These are phyloP conservation scores for Pocillopora verrucosa DNA, from an alignment of 64 coral and sea anemone genomes.

Conservation along the genomic window DNA sequence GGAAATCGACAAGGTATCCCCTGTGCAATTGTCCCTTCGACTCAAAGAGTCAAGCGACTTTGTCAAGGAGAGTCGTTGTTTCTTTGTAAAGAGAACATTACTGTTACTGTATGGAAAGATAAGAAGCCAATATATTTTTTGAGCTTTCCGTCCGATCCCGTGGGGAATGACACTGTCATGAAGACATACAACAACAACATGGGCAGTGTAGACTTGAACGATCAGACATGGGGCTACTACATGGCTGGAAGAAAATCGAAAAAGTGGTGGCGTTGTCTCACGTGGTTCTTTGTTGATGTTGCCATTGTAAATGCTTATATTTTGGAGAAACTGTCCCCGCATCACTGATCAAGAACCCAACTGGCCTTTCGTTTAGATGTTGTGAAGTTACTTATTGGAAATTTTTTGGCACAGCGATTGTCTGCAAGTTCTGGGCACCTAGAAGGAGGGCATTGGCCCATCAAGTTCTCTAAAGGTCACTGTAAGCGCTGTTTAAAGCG, in stretches of 20 bases:
- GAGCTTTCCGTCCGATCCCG: constrained; percentile 14
- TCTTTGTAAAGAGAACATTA: constrained; percentile 3
- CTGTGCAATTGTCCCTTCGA: neutral
- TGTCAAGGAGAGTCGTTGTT: constrained; percentile 24
- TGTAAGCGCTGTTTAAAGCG: constrained; percentile 13
- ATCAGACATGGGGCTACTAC: constrained; percentile 15
- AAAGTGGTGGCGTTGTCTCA: constrained; percentile 32
- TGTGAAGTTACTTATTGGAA: neutral
- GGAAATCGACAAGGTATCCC: constrained; percentile 34
- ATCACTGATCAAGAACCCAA: neutral
- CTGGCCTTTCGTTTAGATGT: constrained; percentile 14
- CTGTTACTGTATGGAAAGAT: constrained; percentile 24
- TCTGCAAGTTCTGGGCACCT: neutral
- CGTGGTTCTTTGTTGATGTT: constrained; percentile 23
- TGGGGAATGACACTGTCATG: constrained; percentile 5
- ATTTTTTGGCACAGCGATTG: neutral
- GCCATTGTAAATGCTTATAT: constrained; percentile 15
- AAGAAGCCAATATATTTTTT: constrained; percentile 23
- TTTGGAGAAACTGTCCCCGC: neutral
- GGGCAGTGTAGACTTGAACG: constrained; percentile 12
- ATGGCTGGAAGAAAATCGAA: neutral
- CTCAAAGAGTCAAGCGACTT: neutral
- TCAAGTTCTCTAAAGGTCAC: neutral
- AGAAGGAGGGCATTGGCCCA: neutral
- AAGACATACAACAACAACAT: constrained; percentile 32